A percentile compares a stretch with the other conserved stretches of the same genome.
phyloP scores from a whole-genome alignment of 2,797 vertebrate genomes.

The Arnoldichthys spilopterus region DNA sequence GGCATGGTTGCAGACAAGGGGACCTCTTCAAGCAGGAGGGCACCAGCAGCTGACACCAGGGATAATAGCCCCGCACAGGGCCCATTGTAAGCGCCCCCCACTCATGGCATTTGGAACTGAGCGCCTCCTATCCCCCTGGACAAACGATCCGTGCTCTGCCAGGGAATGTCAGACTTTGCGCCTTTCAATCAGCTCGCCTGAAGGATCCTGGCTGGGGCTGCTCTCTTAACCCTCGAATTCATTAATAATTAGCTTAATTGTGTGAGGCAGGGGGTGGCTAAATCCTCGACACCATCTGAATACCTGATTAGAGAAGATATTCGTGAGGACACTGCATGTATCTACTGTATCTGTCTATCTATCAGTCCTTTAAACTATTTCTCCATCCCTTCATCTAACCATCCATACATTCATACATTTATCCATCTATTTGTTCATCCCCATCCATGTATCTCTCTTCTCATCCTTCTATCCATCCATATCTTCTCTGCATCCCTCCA shows the following conservation, averaged over 20 bases:
- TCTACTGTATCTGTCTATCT: conserved; percentile 14
- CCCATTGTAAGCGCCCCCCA: conserved; percentile 78
- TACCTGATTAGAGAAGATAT: conserved; percentile 42
- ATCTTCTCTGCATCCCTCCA: background rate
- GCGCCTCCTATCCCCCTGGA: conserved; percentile 70
- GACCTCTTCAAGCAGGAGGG: conserved; percentile 79
- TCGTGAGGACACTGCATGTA: conserved; percentile 27
- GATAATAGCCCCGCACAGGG: conserved; percentile 77
- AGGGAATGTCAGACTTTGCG: conserved; percentile 72
- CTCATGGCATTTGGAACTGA: conserved; percentile 77
- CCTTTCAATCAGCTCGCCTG: conserved; percentile 71
- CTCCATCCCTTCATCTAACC: conserved; percentile 10
- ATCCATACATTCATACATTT: conserved; percentile 11
- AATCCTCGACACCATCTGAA: conserved; percentile 38
- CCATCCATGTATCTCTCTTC: background rate
- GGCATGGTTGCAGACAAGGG: conserved; percentile 77
- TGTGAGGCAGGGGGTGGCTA: conserved; percentile 49
- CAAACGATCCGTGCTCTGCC: conserved; percentile 77
- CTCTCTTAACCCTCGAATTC: conserved; percentile 64
- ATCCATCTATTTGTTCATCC: conserved; percentile 8
- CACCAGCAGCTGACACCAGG: conserved; percentile 78
- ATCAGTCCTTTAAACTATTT: conserved; percentile 22
- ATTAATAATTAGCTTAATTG: conserved; percentile 73
- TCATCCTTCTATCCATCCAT: background rate
- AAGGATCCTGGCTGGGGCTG: conserved; percentile 67